A percentile compares a stretch with the other conserved stretches of the same genome.
Conservation (phyloP, 2,888 invertebrate genomes). For the Tinea trinotella region DNA sequence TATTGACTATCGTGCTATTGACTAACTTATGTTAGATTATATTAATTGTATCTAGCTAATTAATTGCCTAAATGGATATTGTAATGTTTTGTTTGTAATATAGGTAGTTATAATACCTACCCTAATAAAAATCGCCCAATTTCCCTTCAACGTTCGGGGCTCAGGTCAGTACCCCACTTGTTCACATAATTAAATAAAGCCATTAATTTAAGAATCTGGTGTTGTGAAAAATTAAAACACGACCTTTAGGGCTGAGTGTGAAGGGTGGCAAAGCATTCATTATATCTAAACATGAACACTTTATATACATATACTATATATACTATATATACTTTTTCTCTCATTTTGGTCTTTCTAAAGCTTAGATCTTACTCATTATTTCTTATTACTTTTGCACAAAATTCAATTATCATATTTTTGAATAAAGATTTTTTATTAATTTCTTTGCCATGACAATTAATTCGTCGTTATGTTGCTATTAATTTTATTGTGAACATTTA, state of each 20-base stretch:
- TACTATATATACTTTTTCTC: too few relatives aligned
- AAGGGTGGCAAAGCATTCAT: not conserved
- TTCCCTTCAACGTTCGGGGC: not conserved
- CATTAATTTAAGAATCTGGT: not conserved
- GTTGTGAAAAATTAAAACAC: constrained; percentile 7
- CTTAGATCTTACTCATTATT: not conserved
- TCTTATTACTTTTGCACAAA: not conserved
- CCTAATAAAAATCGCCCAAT: not conserved
- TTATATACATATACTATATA: not conserved
- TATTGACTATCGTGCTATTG: too few relatives aligned
- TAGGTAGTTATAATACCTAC: too few relatives aligned
- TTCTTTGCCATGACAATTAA: too few relatives aligned
- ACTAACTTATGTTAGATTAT: too few relatives aligned
- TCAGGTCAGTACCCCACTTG: not conserved
- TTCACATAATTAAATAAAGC: not conserved
- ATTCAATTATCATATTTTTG: not conserved
- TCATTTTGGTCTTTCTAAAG: not conserved
- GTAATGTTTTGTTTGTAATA: too few relatives aligned
- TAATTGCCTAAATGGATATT: too few relatives aligned
- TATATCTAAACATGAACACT: not conserved
- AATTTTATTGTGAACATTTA: not conserved
- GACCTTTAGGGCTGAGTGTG: constrained; percentile 8
- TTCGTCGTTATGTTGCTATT: not conserved
- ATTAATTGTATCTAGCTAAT: too few relatives aligned
- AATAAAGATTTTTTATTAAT: not conserved